Base-by-base conservation (phyloP, 2,888 invertebrate genomes). In the Heliconius cydno region DNA sequence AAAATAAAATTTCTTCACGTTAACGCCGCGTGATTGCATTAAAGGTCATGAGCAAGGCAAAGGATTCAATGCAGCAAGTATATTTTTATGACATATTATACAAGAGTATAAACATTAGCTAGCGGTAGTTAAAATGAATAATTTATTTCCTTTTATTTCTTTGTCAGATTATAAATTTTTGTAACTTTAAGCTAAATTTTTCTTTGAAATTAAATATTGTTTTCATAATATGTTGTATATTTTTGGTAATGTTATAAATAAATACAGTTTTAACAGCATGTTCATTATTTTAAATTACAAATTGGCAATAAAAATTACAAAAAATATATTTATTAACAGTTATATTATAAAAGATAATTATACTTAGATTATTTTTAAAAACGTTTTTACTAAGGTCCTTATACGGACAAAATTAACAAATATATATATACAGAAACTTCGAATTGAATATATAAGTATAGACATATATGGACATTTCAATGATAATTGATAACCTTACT, bases 11-110 rank as follows among this genome's bases (percentile, higher is more conserved):
- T 38, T 68, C 19, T 68, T 68, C 68, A 68, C 41, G 68, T 68
- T 25, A 68, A 12, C 68, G 6, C 41, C 25, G 68, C 68, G 25
- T 68, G 68, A 12, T 41, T 41, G 7, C n/a, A 5, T n/a, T 68
- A 41, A 68, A 68, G 68, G 38, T 25, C 41, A 41, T 41, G 41
- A 68, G n/a, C 41, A 68, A 68, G 68, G 68, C 41, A 41, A 68
- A 41, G 7, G 68, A 68, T n/a, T 41, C n/a, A 68, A 1, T 68
- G 41, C 25, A 15, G 2, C 41, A 3, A 34, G 67, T 34, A 67
- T n/a, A 67, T 67, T 67, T 67, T 67, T 67, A 67, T 34, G 13
- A 3, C 3, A 63, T 63, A 63, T 25, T 63, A 63, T 63, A 19
- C 3, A 6, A 52, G 0, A 52, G 9, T 52, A 7, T 22, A 52